These are phyloP conservation scores for Halocynthia aurantium DNA, from an alignment of 23 tunicate species.

Conservation along the genomic window DNA sequence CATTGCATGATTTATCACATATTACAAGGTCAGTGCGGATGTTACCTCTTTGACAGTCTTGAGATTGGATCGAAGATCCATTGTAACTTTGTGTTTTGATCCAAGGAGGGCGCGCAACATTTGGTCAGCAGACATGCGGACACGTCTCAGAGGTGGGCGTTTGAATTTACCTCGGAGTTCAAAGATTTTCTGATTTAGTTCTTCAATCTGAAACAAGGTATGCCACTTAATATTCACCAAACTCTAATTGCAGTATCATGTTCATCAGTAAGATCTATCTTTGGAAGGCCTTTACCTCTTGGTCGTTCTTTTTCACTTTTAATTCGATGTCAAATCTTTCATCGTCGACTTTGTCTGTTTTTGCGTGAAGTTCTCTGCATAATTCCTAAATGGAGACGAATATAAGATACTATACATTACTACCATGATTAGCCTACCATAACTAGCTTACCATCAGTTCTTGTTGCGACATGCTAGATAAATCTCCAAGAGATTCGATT, in stretches of 20 bases:
- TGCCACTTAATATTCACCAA: too few species aligned
- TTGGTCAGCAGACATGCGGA: slow-evolving; percentile 96
- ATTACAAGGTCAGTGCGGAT: too few species aligned
- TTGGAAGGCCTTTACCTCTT: slow-evolving; percentile 39
- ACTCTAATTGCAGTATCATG: too few species aligned
- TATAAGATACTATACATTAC: too few species aligned
- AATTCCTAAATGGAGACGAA: slow-evolving; percentile 36
- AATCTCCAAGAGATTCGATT: slow-evolving; percentile 52
- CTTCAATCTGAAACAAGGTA: slow-evolving; percentile 45
- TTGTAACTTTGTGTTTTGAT: slow-evolving; percentile 90
- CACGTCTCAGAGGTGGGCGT: slow-evolving; percentile 93
- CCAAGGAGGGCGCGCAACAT: slow-evolving; percentile 94
- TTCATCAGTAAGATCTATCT: too few species aligned
- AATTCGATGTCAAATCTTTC: slow-evolving; percentile 78
- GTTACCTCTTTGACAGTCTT: slow-evolving; percentile 65
- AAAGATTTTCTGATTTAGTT: slow-evolving; percentile 87
- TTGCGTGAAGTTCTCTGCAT: slow-evolving; percentile 90
- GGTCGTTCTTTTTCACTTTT: slow-evolving; percentile 90
- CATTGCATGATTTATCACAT: too few species aligned
- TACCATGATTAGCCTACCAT: too few species aligned
- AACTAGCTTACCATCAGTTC: slow-evolving; percentile 25
- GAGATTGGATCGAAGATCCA: slow-evolving; percentile 93
- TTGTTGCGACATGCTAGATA: slow-evolving; percentile 56
- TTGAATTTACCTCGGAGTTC: slow-evolving; percentile 98
- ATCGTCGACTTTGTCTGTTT: slow-evolving; percentile 88